These are phyloP conservation scores for Papilio polyxenes DNA, from an alignment of 1,140 invertebrate species.

Conservation along the genomic window DNA sequence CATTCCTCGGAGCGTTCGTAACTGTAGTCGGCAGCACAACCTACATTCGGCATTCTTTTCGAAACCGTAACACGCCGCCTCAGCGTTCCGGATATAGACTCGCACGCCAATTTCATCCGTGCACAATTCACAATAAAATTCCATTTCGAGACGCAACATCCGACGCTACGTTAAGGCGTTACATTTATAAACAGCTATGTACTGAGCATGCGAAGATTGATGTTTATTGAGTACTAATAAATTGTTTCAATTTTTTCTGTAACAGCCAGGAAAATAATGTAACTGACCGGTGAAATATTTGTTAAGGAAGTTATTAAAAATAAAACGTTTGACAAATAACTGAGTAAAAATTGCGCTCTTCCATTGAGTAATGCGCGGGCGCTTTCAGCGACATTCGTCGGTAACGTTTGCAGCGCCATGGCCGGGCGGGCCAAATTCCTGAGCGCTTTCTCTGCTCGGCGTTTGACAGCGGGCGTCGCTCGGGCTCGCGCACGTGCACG, in stretches of 20 bases:
- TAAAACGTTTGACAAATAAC: not conserved
- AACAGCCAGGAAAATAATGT: not conserved
- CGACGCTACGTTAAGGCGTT: constrained; percentile 58
- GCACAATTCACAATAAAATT: constrained; percentile 61
- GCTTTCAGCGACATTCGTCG: not conserved
- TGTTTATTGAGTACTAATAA: constrained; percentile 55
- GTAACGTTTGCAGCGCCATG: not conserved
- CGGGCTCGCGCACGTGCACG: constrained; percentile 46
- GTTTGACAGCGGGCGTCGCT: constrained; percentile 30
- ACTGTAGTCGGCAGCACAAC: constrained; percentile 76
- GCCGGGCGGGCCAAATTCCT: constrained; percentile 72
- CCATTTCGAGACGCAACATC: constrained; percentile 53
- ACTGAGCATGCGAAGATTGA: constrained; percentile 61
- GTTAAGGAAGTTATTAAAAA: not conserved
- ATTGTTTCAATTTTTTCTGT: constrained; percentile 40
- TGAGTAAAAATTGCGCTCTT: not conserved
- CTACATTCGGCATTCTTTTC: constrained; percentile 79
- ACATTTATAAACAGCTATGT: constrained; percentile 74
- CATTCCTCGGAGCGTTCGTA: constrained; percentile 71
- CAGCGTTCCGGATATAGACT: constrained; percentile 72
- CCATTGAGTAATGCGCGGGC: constrained; percentile 1
- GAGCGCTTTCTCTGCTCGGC: constrained; percentile 74
- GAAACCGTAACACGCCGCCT: constrained; percentile 78
- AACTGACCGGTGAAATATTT: not conserved
- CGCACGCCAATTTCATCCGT: constrained; percentile 68